Evolutionary conservation across 2,797 vertebrate genomes (phyloP).

Genomic region (Enteromius fasciolatus): DNA sequence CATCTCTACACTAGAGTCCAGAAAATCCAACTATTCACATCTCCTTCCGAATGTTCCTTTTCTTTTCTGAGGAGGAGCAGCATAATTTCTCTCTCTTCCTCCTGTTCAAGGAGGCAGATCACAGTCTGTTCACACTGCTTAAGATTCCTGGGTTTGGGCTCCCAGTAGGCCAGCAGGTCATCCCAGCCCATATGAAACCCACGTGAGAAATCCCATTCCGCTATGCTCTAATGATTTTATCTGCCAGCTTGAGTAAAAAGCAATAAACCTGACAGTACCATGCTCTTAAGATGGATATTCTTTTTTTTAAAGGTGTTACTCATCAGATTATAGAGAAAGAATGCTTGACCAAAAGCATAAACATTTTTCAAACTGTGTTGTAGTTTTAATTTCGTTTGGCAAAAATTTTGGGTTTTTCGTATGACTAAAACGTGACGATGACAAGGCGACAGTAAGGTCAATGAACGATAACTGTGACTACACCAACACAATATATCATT

Average conservation of each 20-base stretch:
- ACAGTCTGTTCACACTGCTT: conserved; percentile 37
- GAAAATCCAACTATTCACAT: conserved; percentile 49
- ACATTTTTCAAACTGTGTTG: background rate
- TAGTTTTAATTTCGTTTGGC: background rate
- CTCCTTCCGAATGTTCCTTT: conserved; percentile 28
- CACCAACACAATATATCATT: background rate
- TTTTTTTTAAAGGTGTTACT: conserved; percentile 20
- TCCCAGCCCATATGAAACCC: conserved; percentile 32
- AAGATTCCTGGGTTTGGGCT: conserved; percentile 44
- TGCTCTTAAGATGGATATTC: background rate
- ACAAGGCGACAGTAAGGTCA: background rate
- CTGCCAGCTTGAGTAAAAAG: conserved; percentile 38
- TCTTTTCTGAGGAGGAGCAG: conserved; percentile 29
- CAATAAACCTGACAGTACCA: conserved; percentile 23
- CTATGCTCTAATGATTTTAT: conserved; percentile 54
- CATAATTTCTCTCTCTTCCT: conserved; percentile 54
- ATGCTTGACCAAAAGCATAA: background rate
- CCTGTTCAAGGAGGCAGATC: background rate
- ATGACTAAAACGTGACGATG: background rate
- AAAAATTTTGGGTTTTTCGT: background rate
- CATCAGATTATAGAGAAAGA: background rate
- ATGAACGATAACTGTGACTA: background rate
- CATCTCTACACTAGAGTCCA: conserved; percentile 34
- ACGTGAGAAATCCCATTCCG: conserved; percentile 38
- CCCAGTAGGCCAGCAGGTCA: conserved; percentile 44